Conservation (phyloP, 2,797 vertebrate genomes). For the Setipinna tenuifilis region DNA sequence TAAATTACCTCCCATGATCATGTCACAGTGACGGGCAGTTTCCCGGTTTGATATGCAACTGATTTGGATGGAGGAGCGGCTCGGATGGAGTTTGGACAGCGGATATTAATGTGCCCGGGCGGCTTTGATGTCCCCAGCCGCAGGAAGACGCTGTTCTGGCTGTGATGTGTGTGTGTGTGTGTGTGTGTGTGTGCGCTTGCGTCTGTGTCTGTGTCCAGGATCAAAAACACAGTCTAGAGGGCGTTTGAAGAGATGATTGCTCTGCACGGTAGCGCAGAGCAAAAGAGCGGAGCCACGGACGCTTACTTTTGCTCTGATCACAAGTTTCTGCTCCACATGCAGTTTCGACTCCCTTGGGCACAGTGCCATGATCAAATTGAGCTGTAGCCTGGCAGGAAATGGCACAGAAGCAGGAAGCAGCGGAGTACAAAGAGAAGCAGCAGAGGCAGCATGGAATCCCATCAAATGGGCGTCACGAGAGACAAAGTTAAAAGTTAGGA, state of each 20-base stretch:
- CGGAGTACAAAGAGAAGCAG: background rate
- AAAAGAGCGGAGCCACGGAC: no score
- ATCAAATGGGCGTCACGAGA: background rate
- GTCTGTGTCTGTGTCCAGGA: background rate
- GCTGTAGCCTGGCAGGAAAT: background rate
- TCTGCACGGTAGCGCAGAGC: background rate
- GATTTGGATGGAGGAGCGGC: background rate
- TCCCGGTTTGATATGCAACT: background rate
- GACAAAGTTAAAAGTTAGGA: background rate
- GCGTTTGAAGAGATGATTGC: background rate
- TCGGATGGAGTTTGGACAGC: background rate
- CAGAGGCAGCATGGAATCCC: background rate
- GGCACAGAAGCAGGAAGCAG: background rate
- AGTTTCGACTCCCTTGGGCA: no score
- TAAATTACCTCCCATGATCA: background rate
- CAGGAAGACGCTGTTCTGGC: background rate
- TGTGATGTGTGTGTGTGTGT: conserved; percentile 17
- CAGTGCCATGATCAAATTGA: background rate
- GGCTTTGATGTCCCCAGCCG: background rate
- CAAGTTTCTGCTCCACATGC: no score
- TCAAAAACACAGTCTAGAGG: background rate
- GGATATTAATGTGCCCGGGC: background rate
- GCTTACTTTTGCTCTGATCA: no score
- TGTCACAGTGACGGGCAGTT: background rate
- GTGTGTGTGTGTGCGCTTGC: background rate